Conservation (phyloP, 2,797 vertebrate genomes). For the Myotis vivesi region DNA sequence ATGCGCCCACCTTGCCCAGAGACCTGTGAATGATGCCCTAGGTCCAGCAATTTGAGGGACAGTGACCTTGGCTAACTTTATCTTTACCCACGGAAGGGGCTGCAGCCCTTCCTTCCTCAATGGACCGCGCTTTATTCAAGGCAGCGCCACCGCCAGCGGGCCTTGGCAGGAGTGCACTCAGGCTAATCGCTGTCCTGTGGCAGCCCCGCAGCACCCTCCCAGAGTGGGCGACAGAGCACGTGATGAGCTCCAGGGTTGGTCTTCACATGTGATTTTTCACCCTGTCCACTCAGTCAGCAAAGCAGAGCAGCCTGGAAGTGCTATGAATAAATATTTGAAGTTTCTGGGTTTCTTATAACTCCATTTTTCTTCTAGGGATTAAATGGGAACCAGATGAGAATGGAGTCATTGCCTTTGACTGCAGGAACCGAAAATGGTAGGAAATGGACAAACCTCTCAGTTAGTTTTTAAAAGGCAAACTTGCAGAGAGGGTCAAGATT, state of each 20-base stretch:
- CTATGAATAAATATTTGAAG: slow-evolving; percentile 55
- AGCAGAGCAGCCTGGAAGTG: slow-evolving; percentile 53
- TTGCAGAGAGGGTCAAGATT: neutral
- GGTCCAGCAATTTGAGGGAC: neutral
- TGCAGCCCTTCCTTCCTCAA: neutral
- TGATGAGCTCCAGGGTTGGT: neutral
- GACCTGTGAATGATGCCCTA: neutral
- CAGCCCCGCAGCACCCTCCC: neutral
- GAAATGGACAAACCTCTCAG: slow-evolving; percentile 47
- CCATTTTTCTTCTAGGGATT: slow-evolving; percentile 88
- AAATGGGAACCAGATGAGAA: slow-evolving; percentile 99
- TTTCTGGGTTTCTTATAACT: slow-evolving; percentile 65
- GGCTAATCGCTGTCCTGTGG: neutral
- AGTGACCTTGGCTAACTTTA: neutral
- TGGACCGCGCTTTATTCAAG: neutral
- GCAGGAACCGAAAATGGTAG: slow-evolving; percentile 97
- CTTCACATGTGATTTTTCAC: slow-evolving; percentile 28
- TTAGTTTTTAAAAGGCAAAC: slow-evolving; percentile 51
- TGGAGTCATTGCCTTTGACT: slow-evolving; percentile 98
- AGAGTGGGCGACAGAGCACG: neutral
- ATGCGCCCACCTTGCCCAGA: neutral
- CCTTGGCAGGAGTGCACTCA: neutral
- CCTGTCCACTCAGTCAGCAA: slow-evolving; percentile 57
- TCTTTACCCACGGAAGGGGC: neutral
- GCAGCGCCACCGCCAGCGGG: neutral